Percentiles rank a stretch among this genome's conserved stretches.
phyloP scores from a whole-genome alignment of 1,140 invertebrate genomes.

The Lucilia sericata region DNA sequence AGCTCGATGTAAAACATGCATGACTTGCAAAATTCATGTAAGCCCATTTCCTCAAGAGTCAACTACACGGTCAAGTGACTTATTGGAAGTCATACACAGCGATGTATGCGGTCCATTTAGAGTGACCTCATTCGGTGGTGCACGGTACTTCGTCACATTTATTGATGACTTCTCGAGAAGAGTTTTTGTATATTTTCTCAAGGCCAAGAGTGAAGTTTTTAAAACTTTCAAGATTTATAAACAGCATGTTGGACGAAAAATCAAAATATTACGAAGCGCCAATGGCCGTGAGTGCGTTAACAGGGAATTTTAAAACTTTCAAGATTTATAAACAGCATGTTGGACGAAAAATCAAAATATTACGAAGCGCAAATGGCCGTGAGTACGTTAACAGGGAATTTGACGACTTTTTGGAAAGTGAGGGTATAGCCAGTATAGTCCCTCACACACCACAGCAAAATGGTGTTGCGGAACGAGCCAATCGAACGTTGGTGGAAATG shows the following conservation, averaged over 20 bases:
- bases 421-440: conserved; percentile 31
- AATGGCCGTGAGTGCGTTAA: conserved; percentile 38
- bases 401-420: conserved; percentile 20
- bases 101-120: conserved; percentile 64
- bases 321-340: too few relatives aligned
- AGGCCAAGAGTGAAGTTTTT: conserved; percentile 57
- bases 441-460: conserved; percentile 44
- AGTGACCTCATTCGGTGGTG: conserved; percentile 50
- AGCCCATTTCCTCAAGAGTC: conserved; percentile 40
- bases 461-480: conserved; percentile 42
- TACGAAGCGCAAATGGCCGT: conserved; percentile 47
- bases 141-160: conserved; percentile 57
- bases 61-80: conserved; percentile 49
- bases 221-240: conserved; percentile 10
- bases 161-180: conserved; percentile 60
- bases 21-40: conserved; percentile 3
- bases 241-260: conserved; percentile 37
- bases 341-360: conserved; percentile 48
- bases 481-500: conserved; percentile 45
- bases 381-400: conserved; percentile 38
- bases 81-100: conserved; percentile 61
- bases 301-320: conserved; percentile 26
- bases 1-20: conserved; percentile 18
- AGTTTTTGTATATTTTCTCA: conserved; percentile 57
- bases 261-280: conserved; percentile 49